Evolutionary conservation across 2,888 invertebrate genomes (phyloP).

Genomic region (Zhuqinia jingwanae): DNA sequence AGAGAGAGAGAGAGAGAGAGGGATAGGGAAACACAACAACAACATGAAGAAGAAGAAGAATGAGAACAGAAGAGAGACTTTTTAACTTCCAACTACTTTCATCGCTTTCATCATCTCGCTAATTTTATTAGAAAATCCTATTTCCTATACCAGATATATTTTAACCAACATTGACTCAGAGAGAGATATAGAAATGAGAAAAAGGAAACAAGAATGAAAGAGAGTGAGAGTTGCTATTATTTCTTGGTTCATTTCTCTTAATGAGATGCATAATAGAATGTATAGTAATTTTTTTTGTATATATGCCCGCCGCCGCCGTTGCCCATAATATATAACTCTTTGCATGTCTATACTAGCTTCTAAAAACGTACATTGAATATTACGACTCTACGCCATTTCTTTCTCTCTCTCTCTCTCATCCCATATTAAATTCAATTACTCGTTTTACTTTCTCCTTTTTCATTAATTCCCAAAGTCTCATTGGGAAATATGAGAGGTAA

Average conservation of each 20-base stretch:
- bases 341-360: too few relatives aligned
- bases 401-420: conserved; percentile 9
- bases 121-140: conserved; percentile 72
- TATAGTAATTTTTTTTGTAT: background rate
- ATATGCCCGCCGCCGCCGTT: too few relatives aligned
- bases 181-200: conserved; percentile 14
- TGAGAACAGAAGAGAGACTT: conserved; percentile 48
- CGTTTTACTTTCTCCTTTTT: conserved; percentile 66
- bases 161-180: conserved; percentile 55
- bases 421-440: conserved; percentile 66
- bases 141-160: too few relatives aligned
- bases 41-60: too few relatives aligned
- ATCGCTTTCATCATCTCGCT: conserved; percentile 69
- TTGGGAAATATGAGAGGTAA: conserved; percentile 67
- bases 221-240: conserved; percentile 63
- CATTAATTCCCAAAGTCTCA: conserved; percentile 70
- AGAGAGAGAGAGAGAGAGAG: background rate
- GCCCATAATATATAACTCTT: too few relatives aligned
- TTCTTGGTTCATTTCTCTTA: conserved; percentile 73
- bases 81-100: conserved; percentile 52
- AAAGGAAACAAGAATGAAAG: conserved; percentile 7
- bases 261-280: conserved; percentile 69
- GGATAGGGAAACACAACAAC: conserved; percentile 35
- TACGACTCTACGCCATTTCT: background rate
- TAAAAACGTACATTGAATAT: too few relatives aligned